Evolutionary conservation across 2,888 invertebrate genomes (phyloP), one percentile per base, ranked within the genome.

Genomic region (Miltochrista miniata): DNA sequence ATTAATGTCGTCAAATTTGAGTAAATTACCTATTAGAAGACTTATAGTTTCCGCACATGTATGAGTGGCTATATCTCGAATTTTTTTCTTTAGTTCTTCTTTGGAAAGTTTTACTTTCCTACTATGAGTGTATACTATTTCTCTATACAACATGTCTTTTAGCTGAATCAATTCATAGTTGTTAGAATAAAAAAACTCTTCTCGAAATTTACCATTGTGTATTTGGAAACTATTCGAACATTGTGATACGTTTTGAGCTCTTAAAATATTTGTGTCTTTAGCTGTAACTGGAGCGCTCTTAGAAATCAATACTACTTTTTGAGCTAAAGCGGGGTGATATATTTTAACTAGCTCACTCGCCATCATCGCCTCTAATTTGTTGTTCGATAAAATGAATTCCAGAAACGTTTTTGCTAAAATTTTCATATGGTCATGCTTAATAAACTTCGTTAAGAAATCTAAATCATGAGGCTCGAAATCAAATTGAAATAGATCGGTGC

Each of bases 241-340:
- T 1, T 4, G n/a, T 43, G 42, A 13, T n/a, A n/a, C 7, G 5
- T 18, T 18, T 12, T 7, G 12, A 11, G 15, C n/a, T 43, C 12
- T 12, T 34, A 18, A 34, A 2, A 8, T 34, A 18, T 18, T 12
- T 34, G n/a, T 34, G n/a, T 9, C 7, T 10, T 18, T 18, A 18
- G 8, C n/a, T n/a, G 33, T 8, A 7, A 15, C 33, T 18, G 33
- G 11, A 18, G 9, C 12, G 1, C n/a, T 24, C 3, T 29, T 44
- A 7, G 35, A 24, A 14, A 66, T 39, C 29, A 63, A 39, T 7
- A 79, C 52, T 4, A 79, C 74, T 41, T 70, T 49, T 45, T 64
- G 61, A 12, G 63, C 65, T 38, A 79, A 45, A 13, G 74, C 69
- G 18, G 73, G 71, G 38, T 79, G 77, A 45, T 74, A 77, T 18